Evolutionary conservation across 2,113 vertebrate species (phyloP).

Genomic region (Trachemys scripta): DNA sequence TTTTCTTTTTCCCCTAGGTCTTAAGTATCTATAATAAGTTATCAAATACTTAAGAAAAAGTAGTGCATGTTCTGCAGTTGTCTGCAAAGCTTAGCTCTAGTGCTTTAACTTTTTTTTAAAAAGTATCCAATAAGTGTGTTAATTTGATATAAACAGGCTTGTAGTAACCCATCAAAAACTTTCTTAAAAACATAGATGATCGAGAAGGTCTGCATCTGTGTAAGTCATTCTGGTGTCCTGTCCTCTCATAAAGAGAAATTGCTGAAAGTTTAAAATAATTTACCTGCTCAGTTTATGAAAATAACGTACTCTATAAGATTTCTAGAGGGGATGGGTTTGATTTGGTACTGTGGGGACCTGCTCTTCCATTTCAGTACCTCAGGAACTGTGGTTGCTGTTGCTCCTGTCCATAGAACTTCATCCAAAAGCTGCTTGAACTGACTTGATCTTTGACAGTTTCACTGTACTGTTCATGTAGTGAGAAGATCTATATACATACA

Average conservation of each 20-base stretch:
- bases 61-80: neutral
- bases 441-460: slow-evolving; percentile 49
- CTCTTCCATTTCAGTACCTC: neutral
- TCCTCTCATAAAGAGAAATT: slow-evolving; percentile 26
- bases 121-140: neutral
- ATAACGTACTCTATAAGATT: neutral
- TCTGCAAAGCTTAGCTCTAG: neutral
- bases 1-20: neutral
- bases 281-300: slow-evolving; percentile 18
- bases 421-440: slow-evolving; percentile 33
- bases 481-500: too few relatives aligned
- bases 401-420: slow-evolving; percentile 61
- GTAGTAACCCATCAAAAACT: neutral
- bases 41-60: slow-evolving; percentile 34
- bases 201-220: neutral
- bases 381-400: slow-evolving; percentile 36
- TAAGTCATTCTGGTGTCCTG: neutral
- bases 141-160: neutral
- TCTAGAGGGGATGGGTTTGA: slow-evolving; percentile 57
- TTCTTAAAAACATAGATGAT: neutral
- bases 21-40: neutral
- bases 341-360: slow-evolving; percentile 41
- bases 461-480: neutral
- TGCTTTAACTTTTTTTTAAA: neutral
- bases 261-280: slow-evolving; percentile 21